A percentile compares a stretch with the other conserved stretches of the same genome.
These are phyloP conservation scores for Leptobrachium ailaonicum DNA, from an alignment of 2,113 vertebrate genomes.

Conservation along the genomic window DNA sequence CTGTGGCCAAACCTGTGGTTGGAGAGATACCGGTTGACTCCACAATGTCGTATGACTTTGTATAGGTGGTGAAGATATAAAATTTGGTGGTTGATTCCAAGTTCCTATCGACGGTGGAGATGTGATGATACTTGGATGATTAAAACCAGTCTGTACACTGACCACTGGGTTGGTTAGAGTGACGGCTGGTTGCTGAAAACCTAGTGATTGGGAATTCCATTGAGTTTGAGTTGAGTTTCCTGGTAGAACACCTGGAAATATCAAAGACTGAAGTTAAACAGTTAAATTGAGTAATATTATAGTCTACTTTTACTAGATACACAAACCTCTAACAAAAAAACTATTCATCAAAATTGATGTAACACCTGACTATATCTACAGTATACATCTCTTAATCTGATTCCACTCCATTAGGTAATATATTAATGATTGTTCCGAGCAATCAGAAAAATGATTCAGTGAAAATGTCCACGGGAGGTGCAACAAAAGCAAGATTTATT, in stretches of 20 bases:
- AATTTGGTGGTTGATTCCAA: slow-evolving; percentile 79
- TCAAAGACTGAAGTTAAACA: not conserved
- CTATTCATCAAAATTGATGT: too few species aligned
- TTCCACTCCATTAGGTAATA: too few species aligned
- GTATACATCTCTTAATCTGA: too few species aligned
- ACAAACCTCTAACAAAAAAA: too few species aligned
- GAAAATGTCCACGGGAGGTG: too few species aligned
- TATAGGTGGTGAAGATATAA: slow-evolving; percentile 56
- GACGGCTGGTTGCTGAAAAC: slow-evolving; percentile 65
- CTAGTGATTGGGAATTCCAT: slow-evolving; percentile 69
- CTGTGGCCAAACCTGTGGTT: slow-evolving; percentile 69
- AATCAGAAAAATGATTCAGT: too few species aligned
- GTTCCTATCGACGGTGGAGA: slow-evolving; percentile 56
- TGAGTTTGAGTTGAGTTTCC: slow-evolving; percentile 62
- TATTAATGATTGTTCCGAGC: too few species aligned
- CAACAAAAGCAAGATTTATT: too few species aligned
- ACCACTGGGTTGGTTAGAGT: slow-evolving; percentile 61
- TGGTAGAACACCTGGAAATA: slow-evolving; percentile 70
- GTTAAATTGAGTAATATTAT: not conserved
- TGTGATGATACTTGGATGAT: slow-evolving; percentile 67
- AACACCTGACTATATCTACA: too few species aligned
- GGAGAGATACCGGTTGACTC: slow-evolving; percentile 61
- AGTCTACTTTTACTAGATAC: too few species aligned
- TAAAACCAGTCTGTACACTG: slow-evolving; percentile 60
- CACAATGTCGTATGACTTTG: slow-evolving; percentile 67